phyloP scores from a whole-genome alignment of 2,888 invertebrate genomes.

The Prenolepis imparis region DNA sequence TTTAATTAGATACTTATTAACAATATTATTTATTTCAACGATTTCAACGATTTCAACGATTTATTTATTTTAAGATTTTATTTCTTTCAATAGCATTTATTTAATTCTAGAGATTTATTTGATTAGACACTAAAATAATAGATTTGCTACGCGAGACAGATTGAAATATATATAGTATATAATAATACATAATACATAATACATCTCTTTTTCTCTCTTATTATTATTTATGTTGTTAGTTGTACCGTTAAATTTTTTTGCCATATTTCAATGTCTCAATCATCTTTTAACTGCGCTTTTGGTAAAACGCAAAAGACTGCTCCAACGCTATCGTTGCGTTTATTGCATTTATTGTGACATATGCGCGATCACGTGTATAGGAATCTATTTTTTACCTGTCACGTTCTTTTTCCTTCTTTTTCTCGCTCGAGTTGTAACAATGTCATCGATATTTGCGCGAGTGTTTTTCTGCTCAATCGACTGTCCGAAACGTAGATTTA shows the following conservation, averaged over 20 bases:
- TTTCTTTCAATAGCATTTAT: not conserved
- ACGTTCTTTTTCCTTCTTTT: slow-evolving; percentile 7
- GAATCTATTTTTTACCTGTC: slow-evolving; percentile 1
- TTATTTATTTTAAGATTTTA: not conserved
- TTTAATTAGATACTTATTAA: not conserved
- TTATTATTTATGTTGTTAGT: not conserved
- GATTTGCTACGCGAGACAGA: not conserved
- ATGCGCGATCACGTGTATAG: not conserved
- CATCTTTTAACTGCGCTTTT: not conserved
- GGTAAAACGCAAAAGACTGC: not conserved
- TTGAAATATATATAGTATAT: not conserved
- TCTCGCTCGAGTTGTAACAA: slow-evolving; percentile 15
- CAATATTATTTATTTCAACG: not conserved
- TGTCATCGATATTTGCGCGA: slow-evolving; percentile 33
- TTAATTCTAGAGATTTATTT: not conserved
- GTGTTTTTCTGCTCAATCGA: slow-evolving; percentile 30
- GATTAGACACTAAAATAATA: not conserved
- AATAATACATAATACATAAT: no score
- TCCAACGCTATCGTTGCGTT: not conserved
- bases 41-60: not conserved
- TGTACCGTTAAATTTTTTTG: not conserved
- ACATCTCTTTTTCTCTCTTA: not conserved
- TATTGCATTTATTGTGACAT: not conserved
- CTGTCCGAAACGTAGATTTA: slow-evolving; percentile 37
- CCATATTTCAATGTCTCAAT: slow-evolving; percentile 2